These are phyloP conservation scores for Halcyon chelicuti DNA, from an alignment of 2,797 vertebrate species.

Conservation along the genomic window DNA sequence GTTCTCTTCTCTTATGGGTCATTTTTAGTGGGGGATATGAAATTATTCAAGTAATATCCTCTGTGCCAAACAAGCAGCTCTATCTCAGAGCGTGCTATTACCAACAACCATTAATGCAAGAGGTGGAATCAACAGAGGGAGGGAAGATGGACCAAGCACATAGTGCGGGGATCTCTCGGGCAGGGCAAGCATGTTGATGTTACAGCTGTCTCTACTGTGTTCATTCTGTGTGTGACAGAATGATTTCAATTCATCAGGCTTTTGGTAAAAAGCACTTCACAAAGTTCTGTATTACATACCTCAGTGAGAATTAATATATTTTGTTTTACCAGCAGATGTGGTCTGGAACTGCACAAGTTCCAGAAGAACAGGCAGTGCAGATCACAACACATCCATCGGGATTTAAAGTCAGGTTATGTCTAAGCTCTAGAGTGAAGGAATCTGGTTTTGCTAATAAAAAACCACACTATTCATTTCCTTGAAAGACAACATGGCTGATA, in stretches of 20 bases:
- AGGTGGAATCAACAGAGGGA: neutral
- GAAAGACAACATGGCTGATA: neutral
- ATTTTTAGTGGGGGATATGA: neutral
- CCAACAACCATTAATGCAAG: neutral
- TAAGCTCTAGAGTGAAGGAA: neutral
- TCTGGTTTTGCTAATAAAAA: neutral
- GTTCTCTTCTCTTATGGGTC: rapidly evolving
- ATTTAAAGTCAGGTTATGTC: neutral
- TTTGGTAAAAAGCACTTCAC: neutral
- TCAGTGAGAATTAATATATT: neutral
- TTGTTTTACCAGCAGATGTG: neutral
- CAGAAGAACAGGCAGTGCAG: neutral
- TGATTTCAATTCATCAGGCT: neutral
- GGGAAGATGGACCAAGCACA: neutral
- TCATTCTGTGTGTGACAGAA: neutral
- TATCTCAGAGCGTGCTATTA: neutral
- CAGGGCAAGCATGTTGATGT: neutral
- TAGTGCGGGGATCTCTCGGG: neutral
- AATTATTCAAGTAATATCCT: neutral
- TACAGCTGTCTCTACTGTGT: neutral
- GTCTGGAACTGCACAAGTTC: neutral
- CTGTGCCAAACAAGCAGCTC: neutral
- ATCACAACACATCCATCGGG: neutral
- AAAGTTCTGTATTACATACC: neutral
- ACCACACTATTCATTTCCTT: neutral